Evolutionary conservation across 2,797 vertebrate species (phyloP).

Genomic region (Coendou prehensilis): DNA sequence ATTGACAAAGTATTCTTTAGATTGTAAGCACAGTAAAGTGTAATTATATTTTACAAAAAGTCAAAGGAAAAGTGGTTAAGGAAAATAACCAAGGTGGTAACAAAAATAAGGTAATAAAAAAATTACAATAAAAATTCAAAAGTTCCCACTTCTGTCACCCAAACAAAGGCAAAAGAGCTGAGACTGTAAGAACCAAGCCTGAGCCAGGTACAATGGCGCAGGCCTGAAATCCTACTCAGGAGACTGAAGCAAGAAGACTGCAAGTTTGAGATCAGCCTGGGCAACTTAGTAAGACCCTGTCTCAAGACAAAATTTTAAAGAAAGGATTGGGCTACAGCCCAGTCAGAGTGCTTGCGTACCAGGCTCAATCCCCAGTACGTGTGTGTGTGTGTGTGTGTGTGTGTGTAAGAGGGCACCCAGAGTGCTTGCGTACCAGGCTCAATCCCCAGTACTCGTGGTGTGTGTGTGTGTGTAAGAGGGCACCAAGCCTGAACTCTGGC

Average conservation of each 20-base stretch:
- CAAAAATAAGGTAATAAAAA: background rate
- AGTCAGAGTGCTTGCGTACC: background rate
- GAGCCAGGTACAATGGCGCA: background rate
- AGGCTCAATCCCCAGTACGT: background rate
- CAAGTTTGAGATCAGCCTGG: background rate
- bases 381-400: background rate
- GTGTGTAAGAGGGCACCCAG: background rate
- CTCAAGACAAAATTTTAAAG: background rate
- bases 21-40: background rate
- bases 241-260: background rate
- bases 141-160: conserved; percentile 9
- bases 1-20: background rate
- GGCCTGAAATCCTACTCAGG: background rate
- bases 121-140: background rate
- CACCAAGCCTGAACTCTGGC: background rate
- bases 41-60: conserved; percentile 37
- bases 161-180: conserved; percentile 56
- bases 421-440: background rate
- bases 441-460: background rate
- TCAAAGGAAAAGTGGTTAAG: conserved; percentile 12
- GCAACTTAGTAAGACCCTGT: background rate
- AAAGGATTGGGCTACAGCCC: background rate
- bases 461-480: background rate
- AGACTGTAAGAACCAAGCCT: background rate
- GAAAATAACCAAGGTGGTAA: background rate